These are phyloP conservation scores for Kobus ellipsiprymnus DNA, from an alignment of 2,113 vertebrate genomes.

Conservation along the genomic window DNA sequence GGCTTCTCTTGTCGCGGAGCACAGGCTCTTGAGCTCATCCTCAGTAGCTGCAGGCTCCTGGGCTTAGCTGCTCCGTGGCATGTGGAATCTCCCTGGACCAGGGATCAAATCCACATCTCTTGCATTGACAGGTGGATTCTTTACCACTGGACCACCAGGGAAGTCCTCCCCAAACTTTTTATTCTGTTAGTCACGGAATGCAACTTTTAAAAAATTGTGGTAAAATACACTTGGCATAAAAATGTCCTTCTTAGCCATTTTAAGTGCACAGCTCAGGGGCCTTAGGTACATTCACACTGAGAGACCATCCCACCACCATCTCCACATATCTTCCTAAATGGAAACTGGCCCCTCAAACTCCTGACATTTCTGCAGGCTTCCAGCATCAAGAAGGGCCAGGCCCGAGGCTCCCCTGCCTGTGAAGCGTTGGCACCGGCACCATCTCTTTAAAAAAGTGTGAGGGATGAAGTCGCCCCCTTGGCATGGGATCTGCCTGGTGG, in stretches of 20 bases:
- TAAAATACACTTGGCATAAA: background rate
- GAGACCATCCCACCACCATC: background rate
- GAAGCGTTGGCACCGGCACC: accelerated
- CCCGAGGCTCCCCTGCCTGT: background rate
- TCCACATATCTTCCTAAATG: background rate
- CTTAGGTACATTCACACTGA: background rate
- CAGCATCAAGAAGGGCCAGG: background rate
- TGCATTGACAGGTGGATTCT: background rate
- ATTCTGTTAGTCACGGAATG: background rate
- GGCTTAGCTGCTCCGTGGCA: background rate
- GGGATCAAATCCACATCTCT: background rate
- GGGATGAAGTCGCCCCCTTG: background rate
- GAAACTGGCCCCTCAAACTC: background rate
- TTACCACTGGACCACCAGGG: background rate
- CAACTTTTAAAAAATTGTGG: background rate
- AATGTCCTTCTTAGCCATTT: background rate
- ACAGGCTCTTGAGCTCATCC: background rate
- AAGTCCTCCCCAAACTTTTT: background rate
- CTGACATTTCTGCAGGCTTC: background rate
- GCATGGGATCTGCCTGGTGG: background rate
- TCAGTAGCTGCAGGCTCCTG: background rate
- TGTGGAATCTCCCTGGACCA: background rate
- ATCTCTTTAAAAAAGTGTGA: background rate
- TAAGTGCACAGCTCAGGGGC: background rate
- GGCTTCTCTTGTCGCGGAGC: background rate